Conservation (phyloP, 2,888 invertebrate genomes). For the Monopis laevigella region DNA sequence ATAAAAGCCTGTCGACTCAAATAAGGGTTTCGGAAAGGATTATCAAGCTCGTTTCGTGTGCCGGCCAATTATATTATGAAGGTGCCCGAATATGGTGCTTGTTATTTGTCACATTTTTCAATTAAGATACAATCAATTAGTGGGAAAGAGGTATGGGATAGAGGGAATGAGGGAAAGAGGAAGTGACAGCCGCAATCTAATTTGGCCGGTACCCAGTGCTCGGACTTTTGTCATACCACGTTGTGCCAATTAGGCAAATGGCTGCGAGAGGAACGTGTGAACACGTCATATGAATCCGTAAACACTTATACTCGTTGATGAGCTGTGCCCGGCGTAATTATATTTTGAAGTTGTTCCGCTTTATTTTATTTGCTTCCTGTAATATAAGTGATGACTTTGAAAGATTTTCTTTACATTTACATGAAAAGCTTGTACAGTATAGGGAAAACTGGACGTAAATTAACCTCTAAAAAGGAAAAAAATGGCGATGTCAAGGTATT, state of each 20-base stretch:
- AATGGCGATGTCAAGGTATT: too few species aligned
- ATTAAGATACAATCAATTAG: slow-evolving; percentile 54
- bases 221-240: slow-evolving; percentile 55
- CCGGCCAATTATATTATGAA: too few species aligned
- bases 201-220: slow-evolving; percentile 38
- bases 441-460: too few species aligned
- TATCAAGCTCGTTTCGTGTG: too few species aligned
- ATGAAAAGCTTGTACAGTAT: too few species aligned
- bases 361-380: slow-evolving; percentile 5
- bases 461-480: too few species aligned
- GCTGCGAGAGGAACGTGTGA: slow-evolving; percentile 11
- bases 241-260: slow-evolving; percentile 59
- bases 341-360: slow-evolving; percentile 28
- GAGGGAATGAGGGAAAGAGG: slow-evolving; percentile 16
- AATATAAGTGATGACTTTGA: too few species aligned
- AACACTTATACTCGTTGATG: slow-evolving; percentile 43
- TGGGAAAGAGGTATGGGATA: slow-evolving; percentile 53
- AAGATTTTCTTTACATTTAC: too few species aligned
- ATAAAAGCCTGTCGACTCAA: too few species aligned
- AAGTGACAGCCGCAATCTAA: slow-evolving; percentile 48
- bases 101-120: too few species aligned
- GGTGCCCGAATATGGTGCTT: too few species aligned
- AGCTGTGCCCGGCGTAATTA: slow-evolving; percentile 39
- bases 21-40: too few species aligned
- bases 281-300: slow-evolving; percentile 45